phyloP scores from a whole-genome alignment of 1,140 invertebrate genomes.

The Zaprionus capensis region DNA sequence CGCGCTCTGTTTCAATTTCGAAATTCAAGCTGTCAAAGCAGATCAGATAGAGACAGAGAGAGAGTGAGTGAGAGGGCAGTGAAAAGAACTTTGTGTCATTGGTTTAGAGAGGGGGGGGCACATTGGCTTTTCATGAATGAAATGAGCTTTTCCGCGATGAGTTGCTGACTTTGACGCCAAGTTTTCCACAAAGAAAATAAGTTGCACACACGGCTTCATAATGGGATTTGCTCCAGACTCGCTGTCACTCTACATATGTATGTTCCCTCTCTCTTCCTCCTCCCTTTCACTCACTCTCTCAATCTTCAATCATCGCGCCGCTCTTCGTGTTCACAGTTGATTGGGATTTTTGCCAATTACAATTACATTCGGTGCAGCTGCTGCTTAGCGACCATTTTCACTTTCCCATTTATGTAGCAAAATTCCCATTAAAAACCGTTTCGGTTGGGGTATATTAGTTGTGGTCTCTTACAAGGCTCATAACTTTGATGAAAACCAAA shows the following conservation, averaged over 20 bases:
- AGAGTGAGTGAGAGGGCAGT: not conserved
- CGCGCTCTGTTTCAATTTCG: conserved; percentile 62
- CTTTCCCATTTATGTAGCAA: conserved; percentile 46
- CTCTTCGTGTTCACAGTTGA: conserved; percentile 65
- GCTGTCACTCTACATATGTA: too few relatives aligned
- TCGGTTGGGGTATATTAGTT: not conserved
- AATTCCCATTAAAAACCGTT: not conserved
- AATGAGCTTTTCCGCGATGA: conserved; percentile 51
- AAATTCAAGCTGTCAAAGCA: conserved; percentile 49
- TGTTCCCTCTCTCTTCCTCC: not conserved
- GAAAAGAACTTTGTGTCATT: not conserved
- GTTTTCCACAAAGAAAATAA: conserved; percentile 4
- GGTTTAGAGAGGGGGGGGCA: not conserved
- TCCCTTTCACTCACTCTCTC: not conserved
- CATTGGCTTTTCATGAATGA: conserved; percentile 64
- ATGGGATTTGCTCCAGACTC: conserved; percentile 3
- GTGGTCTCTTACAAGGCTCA: not conserved
- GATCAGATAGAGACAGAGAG: not conserved
- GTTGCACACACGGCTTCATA: conserved; percentile 1
- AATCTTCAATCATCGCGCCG: not conserved
- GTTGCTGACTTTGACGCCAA: conserved; percentile 16
- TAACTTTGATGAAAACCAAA: not conserved
- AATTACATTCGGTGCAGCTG: conserved; percentile 74
- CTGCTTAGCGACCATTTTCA: conserved; percentile 49
- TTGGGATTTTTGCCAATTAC: conserved; percentile 76